These are phyloP conservation scores for Gymnoscelis rufifasciata DNA, from an alignment of 2,888 invertebrate genomes.

Conservation along the genomic window DNA sequence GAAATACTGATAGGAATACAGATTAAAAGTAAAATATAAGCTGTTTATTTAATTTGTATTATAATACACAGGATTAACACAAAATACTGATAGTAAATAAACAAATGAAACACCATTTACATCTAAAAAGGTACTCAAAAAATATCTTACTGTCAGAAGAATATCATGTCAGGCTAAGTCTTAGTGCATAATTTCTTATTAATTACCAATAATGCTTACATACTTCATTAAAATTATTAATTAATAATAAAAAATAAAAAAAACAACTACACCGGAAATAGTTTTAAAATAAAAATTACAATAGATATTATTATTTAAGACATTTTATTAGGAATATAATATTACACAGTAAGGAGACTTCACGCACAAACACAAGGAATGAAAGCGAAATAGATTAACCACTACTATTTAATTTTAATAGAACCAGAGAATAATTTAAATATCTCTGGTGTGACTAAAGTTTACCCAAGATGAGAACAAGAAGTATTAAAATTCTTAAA, in stretches of 20 bases:
- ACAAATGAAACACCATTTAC: constrained; percentile 12
- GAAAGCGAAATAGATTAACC: constrained; percentile 24
- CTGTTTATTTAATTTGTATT: constrained; percentile 26
- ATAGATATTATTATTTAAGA: background rate
- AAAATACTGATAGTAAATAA: constrained; percentile 24
- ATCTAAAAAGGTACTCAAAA: constrained; percentile 7
- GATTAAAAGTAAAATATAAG: background rate
- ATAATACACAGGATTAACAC: constrained; percentile 30
- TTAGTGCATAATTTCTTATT: background rate
- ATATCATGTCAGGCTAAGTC: constrained; percentile 5
- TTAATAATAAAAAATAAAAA: no score
- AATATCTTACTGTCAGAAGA: constrained; percentile 2
- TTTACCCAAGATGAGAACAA: constrained; percentile 22
- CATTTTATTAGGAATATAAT: background rate
- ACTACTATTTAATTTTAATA: constrained; percentile 13
- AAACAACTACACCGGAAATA: no score
- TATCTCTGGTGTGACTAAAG: no score
- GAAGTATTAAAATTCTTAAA: constrained; percentile 22
- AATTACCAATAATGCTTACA: background rate
- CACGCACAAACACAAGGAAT: constrained; percentile 27
- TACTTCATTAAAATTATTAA: constrained; percentile 6
- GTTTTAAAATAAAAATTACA: no score
- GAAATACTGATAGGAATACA: background rate
- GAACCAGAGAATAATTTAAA: background rate
- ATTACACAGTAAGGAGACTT: background rate